These are phyloP conservation scores for Xenopus laevis DNA, from an alignment of 2,113 vertebrate species.

Conservation along the genomic window DNA sequence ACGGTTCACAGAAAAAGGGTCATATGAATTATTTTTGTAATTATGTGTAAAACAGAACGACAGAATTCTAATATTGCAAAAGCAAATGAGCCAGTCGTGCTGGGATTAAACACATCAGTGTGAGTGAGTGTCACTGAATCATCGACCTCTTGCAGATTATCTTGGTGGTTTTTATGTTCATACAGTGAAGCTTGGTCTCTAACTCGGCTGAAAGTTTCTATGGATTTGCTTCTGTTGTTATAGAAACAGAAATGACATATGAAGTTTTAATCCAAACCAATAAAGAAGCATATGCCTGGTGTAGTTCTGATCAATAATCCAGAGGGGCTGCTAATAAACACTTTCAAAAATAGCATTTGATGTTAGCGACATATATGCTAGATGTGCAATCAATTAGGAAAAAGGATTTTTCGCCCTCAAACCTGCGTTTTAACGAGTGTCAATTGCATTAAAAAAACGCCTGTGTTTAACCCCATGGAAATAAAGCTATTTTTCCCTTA, in stretches of 20 bases:
- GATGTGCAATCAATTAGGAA: no score
- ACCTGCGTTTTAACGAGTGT: no score
- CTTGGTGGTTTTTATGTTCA: background rate
- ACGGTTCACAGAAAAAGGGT: background rate
- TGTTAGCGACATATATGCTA: no score
- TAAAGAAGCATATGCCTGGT: constrained; percentile 56
- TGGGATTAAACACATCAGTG: background rate
- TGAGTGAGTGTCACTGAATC: background rate
- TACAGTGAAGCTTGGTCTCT: constrained; percentile 59
- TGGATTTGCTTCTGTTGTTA: constrained; percentile 68
- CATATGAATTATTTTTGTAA: background rate
- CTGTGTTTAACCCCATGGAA: no score
- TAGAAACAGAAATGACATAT: constrained; percentile 58
- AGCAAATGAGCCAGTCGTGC: background rate
- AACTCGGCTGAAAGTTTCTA: constrained; percentile 60
- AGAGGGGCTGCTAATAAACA: no score
- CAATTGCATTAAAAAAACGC: no score
- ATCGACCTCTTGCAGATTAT: background rate
- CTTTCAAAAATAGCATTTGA: no score
- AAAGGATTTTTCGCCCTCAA: no score
- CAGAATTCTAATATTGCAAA: background rate
- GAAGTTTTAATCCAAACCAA: constrained; percentile 65
- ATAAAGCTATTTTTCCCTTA: no score
- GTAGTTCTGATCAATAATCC: background rate
- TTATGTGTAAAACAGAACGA: background rate